Evolutionary conservation across 92 coral and sea anemone genomes (phyloP), one percentile per base, ranked within the genome.

Genomic region (Montipora capitata): DNA sequence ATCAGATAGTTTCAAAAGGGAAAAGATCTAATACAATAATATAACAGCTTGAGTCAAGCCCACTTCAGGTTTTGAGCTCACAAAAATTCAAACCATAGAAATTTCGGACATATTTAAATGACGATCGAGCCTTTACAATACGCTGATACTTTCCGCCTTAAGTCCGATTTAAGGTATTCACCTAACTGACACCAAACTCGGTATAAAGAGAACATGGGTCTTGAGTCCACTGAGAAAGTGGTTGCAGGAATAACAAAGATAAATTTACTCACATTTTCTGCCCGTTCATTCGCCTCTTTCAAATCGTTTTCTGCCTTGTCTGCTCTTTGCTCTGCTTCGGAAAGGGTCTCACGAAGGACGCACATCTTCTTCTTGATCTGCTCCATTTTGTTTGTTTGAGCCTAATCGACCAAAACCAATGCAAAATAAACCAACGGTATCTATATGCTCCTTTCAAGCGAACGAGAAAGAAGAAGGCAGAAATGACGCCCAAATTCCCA

Each of bases 361-460:
- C 93, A 90, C 99, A 97, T 97, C 96, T 97, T 97, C 91, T 97
- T 97, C 98, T 96, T 97, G 73, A 97, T 96, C 87, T 92, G 81
- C 65, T 98, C 99, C 99, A 98, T 98, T 84, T 92, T 97, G 96
- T 93, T 62, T 86, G 77, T 87, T 77, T 91, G 72, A 70, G 84
- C 71, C 77, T 88, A 79, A 69, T 56, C 78, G 68, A 80, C 89
- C 85, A 84, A 79, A 54, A 91, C 88, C 85, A 48, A 94, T 80
- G 81, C 66, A 77, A 77, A 81, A 83, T 87, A 85, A 81, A 10
- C 62, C 15, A 83, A 83, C 87, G 71, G 79, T 48, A 5, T 48
- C 52, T 27, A 27, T 82, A 77, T 82, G 86, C 54, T 18, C 45
- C 62, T 77, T 83, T 59, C 87, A 58, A 73, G 3, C 10, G 63